Evolutionary conservation across 2,797 vertebrate species (phyloP).

Genomic region (Parauchenoglanis ngamensis): DNA sequence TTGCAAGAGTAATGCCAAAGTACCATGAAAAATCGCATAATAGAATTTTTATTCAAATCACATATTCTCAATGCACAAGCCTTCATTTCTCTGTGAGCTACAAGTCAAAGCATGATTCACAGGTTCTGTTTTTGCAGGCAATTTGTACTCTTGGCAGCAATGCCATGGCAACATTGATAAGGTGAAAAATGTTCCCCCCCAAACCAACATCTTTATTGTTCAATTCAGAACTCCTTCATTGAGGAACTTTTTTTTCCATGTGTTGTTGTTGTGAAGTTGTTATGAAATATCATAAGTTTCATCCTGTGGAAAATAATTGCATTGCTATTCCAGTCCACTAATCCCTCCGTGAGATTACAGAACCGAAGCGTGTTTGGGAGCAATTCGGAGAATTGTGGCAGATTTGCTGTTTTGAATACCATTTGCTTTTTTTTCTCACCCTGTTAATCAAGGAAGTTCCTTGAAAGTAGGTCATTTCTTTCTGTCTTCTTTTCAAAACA

Average conservation of each 20-base stretch:
- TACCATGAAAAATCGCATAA: background rate
- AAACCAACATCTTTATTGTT: background rate
- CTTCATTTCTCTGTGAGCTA: background rate
- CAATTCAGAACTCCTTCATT: background rate
- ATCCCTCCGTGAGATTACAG: constrained; percentile 38
- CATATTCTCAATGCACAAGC: background rate
- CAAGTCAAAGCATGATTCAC: background rate
- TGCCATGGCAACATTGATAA: background rate
- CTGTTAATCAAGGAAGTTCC: constrained; percentile 31
- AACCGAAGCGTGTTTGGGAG: background rate
- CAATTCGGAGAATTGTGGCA: constrained; percentile 4
- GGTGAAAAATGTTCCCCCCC: background rate
- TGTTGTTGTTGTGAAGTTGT: constrained; percentile 1
- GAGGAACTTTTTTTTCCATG: background rate
- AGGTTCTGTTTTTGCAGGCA: background rate
- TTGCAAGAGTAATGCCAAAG: background rate
- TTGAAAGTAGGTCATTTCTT: constrained; percentile 33
- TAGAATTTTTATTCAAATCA: background rate
- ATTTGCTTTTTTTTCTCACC: constrained; percentile 4
- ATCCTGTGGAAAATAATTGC: constrained; percentile 36
- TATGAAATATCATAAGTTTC: constrained; percentile 29
- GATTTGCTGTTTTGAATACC: constrained; percentile 26
- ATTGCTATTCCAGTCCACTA: constrained; percentile 37
- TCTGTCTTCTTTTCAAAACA: background rate
- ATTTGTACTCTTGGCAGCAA: background rate